These are phyloP conservation scores for Amiota mariae DNA, from an alignment of 2,888 invertebrate species.

Conservation along the genomic window DNA sequence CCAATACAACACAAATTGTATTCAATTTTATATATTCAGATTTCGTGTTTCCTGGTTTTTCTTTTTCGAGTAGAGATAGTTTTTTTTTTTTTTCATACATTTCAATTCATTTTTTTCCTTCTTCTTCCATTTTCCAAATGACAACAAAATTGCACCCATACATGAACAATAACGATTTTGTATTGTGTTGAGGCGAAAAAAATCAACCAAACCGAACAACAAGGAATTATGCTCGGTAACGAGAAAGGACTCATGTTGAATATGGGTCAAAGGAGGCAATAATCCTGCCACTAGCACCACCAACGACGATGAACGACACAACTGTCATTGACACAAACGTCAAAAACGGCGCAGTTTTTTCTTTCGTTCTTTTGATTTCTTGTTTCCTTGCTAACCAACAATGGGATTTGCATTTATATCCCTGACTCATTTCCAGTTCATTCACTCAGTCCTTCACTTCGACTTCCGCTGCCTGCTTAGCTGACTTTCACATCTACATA, in stretches of 20 bases:
- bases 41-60: background rate
- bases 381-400: background rate
- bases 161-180: slow-evolving; percentile 21
- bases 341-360: slow-evolving; percentile 10
- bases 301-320: slow-evolving; percentile 11
- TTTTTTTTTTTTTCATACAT: slow-evolving; percentile 18
- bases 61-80: background rate
- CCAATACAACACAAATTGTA: background rate
- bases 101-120: background rate
- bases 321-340: background rate
- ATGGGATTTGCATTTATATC: slow-evolving; percentile 20
- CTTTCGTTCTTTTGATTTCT: background rate
- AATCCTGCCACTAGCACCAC: slow-evolving; percentile 3
- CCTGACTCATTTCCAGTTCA: no score
- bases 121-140: slow-evolving; percentile 13
- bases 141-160: background rate
- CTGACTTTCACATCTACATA: background rate
- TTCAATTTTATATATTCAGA: slow-evolving; percentile 5
- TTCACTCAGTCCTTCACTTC: background rate
- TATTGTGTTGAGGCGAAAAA: background rate
- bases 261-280: slow-evolving; percentile 19
- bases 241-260: background rate
- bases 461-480: slow-evolving; percentile 3
- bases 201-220: no score
- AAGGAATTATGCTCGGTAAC: background rate